Conservation (phyloP, 2,113 vertebrate species). For the Sinosuthora webbiana region DNA sequence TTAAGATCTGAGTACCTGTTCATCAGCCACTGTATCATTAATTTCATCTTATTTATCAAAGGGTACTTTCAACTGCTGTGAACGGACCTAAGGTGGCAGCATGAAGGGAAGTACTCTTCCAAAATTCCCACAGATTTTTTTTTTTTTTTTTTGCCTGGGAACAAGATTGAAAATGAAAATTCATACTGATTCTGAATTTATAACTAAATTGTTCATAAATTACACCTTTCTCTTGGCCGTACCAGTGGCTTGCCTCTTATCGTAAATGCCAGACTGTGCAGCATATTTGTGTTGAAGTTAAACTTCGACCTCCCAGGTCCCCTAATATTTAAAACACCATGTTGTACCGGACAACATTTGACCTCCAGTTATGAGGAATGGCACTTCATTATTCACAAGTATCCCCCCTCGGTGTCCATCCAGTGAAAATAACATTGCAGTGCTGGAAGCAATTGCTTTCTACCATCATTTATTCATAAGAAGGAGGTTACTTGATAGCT, state of each 20-base stretch:
- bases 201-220: background rate
- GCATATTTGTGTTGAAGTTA: background rate
- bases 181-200: background rate
- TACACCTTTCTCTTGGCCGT: background rate
- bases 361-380: background rate
- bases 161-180: background rate
- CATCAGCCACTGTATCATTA: background rate
- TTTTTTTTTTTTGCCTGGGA: background rate
- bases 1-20: background rate
- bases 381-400: background rate
- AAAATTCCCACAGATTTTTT: background rate
- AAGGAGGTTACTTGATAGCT: background rate
- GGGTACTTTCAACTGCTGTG: background rate
- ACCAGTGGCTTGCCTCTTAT: background rate
- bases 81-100: background rate
- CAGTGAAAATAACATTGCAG: background rate
- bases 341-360: background rate
- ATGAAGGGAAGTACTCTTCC: background rate
- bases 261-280: background rate
- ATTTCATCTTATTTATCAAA: background rate
- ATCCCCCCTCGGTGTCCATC: background rate
- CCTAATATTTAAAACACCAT: background rate
- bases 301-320: background rate
- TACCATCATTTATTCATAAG: background rate
- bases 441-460: background rate